Base-by-base conservation (phyloP, 2,888 invertebrate genomes). In the Capitulum mitella region DNA sequence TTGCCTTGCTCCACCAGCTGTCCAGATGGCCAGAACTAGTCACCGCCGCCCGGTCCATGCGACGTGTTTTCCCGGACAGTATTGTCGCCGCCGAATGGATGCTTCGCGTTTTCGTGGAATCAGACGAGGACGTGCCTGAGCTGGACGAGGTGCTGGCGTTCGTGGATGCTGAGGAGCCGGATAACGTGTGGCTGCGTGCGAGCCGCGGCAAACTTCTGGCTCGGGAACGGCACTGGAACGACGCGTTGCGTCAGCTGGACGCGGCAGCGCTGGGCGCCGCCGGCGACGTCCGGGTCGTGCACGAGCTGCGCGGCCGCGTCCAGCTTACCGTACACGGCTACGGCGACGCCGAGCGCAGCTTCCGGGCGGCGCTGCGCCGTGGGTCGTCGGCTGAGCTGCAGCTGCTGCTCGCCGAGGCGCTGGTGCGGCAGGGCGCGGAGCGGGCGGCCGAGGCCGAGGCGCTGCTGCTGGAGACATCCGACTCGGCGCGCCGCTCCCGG, bases 341-440 rank as follows among this genome's bases (percentile, higher is more conserved):
- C 3, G 46, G 16, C 1, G 46, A 5, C 12, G 76, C 76, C 14
- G 76, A 76, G 76, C 19, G 19, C 46, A 43, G 32, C 22, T 22
- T 46, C 14, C 76, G 46, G 29, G 46, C 29, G 32, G 76, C 76
- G 43, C 46, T 76, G 76, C 29, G 48, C 29, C 76, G 19, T 3
- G 22, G 76, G 40, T 43, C 37, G n/a, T 3, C 74, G 43, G 26
- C 74, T n/a, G 43, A 26, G 6, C 46, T 8, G 46, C 29, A 14
- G 46, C 48, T 76, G 32, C 46, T 29, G 76, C 32, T 76, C 29
- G 76, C 76, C 26, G 76, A 43, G 43, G 76, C 76, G 29, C 76
- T 76, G 76, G 76, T 76, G 46, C 76, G 76, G 2, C 76, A 76
- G 76, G 48, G 76, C 46, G 46, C 48, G 29, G 76, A 19, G 14